Conservation (phyloP, 2,888 invertebrate genomes). For the Lasioglossum malachurum region DNA sequence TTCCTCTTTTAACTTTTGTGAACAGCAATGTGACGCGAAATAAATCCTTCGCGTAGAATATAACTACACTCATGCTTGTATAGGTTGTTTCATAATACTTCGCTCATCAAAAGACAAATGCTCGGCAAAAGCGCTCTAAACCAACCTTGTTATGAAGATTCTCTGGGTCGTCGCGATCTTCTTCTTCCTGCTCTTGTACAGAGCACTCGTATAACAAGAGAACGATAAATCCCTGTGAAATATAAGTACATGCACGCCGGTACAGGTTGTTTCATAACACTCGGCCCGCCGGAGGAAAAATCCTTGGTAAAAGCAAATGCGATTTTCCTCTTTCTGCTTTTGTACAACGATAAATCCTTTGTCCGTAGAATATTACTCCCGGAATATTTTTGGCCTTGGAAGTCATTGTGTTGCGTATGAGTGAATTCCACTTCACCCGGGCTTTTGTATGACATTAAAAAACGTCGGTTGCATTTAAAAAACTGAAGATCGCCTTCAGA, state of each 20-base stretch:
- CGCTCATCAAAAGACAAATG: neutral
- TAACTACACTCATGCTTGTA: neutral
- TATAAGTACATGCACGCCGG: neutral
- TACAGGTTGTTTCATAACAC: conserved; percentile 18
- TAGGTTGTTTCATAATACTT: neutral
- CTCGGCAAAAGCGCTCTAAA: neutral
- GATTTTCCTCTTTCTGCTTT: too few relatives aligned
- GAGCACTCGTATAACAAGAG: conserved; percentile 78
- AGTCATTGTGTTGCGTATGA: too few relatives aligned
- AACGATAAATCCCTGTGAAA: conserved; percentile 56
- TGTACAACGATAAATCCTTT: too few relatives aligned
- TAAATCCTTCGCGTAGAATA: neutral
- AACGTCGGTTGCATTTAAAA: too few relatives aligned
- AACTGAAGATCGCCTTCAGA: too few relatives aligned
- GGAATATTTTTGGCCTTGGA: too few relatives aligned
- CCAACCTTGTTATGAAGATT: neutral
- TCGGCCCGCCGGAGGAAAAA: neutral
- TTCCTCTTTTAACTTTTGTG: neutral
- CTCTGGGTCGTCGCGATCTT: neutral
- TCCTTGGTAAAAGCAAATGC: neutral
- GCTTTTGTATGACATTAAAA: too few relatives aligned
- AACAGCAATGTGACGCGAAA: neutral
- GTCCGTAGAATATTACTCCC: too few relatives aligned
- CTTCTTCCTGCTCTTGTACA: neutral
- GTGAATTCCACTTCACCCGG: too few relatives aligned